A percentile compares a stretch with the other conserved stretches of the same genome.
phyloP scores from a whole-genome alignment of 2,113 vertebrate species.

The Stegostoma tigrinum region DNA sequence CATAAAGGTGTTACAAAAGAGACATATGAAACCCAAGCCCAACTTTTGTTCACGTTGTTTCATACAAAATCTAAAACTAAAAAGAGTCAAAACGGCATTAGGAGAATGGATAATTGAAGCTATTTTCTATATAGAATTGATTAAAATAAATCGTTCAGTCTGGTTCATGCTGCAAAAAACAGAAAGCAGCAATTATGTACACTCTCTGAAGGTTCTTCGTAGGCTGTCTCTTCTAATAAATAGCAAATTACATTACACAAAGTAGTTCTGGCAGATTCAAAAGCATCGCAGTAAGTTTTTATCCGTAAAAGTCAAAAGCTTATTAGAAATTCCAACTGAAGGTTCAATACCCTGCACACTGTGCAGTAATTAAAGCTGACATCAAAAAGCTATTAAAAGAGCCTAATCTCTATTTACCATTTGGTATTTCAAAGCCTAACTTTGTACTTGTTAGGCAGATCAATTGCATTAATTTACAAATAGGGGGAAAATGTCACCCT shows the following conservation, averaged over 20 bases:
- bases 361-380: constrained; percentile 79
- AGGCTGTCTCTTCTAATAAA: constrained; percentile 31
- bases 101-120: background rate
- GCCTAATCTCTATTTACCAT: constrained; percentile 92
- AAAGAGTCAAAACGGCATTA: background rate
- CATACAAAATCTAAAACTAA: background rate
- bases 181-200: background rate
- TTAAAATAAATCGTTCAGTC: constrained; percentile 19
- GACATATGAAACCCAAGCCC: background rate
- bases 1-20: background rate
- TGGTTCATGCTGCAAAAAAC: background rate
- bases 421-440: constrained; percentile 93
- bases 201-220: constrained; percentile 4
- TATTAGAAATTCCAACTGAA: constrained; percentile 97
- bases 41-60: background rate
- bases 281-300: constrained; percentile 77
- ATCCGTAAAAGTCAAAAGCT: constrained; percentile 90
- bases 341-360: constrained; percentile 81
- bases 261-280: constrained; percentile 47
- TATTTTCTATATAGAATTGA: background rate
- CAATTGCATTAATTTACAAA: constrained; percentile 97
- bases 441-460: constrained; percentile 94
- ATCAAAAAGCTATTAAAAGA: constrained; percentile 87
- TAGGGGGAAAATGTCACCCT: constrained; percentile 90
- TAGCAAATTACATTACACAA: constrained; percentile 24